These are phyloP conservation scores for Eleginops maclovinus DNA, from an alignment of 2,113 vertebrate genomes.

Conservation along the genomic window DNA sequence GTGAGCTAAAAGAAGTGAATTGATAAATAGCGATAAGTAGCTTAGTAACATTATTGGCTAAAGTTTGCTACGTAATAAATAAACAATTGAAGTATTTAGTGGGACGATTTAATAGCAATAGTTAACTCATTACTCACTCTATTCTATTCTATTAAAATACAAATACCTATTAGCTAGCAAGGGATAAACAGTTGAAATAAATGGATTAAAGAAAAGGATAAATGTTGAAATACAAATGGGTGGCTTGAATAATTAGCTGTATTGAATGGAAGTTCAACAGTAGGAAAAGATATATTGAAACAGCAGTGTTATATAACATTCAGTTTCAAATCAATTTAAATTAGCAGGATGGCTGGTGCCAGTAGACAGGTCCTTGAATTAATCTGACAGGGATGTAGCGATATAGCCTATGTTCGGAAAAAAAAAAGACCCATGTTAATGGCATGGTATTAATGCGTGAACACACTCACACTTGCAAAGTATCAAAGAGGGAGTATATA, in stretches of 20 bases:
- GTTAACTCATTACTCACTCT: not conserved
- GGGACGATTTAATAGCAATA: not conserved
- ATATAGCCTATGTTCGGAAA: not conserved
- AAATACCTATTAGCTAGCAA: not conserved
- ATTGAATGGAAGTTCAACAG: not conserved
- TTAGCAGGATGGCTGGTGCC: not conserved
- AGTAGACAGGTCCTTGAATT: not conserved
- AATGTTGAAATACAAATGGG: too few relatives aligned
- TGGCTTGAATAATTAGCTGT: too few relatives aligned
- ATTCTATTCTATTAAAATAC: too few relatives aligned
- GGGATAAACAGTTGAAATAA: not conserved
- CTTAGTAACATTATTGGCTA: too few relatives aligned
- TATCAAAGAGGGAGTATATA: constrained; percentile 40
- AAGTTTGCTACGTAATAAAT: too few relatives aligned
- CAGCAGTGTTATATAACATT: not conserved
- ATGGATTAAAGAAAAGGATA: not conserved
- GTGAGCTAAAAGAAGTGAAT: not conserved
- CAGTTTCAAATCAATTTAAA: not conserved
- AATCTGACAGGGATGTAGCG: not conserved
- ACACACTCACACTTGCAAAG: constrained; percentile 12
- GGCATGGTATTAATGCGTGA: not conserved
- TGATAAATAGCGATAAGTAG: too few relatives aligned
- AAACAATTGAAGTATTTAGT: not conserved
- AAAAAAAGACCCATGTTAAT: constrained; percentile 6
- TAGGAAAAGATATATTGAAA: too few relatives aligned